These are phyloP conservation scores for Phocoena sinus DNA, from an alignment of 2,113 vertebrate genomes.

Conservation along the genomic window DNA sequence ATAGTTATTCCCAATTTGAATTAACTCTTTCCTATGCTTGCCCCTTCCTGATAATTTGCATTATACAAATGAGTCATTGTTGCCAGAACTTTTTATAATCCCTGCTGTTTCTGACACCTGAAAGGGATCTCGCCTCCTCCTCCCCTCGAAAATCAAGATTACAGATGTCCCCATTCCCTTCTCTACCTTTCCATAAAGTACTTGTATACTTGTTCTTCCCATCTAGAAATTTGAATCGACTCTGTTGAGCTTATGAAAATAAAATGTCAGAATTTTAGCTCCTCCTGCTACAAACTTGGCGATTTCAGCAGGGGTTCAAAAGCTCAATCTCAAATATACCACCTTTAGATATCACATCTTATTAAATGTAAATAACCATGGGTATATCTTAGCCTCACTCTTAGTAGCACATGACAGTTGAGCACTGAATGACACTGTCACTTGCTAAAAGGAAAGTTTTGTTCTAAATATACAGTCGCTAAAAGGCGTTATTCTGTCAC, in stretches of 20 bases:
- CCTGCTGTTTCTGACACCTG: neutral
- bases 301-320: neutral
- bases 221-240: neutral
- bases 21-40: neutral
- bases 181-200: neutral
- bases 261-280: neutral
- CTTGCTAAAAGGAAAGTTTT: constrained; percentile 16
- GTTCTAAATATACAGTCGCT: neutral
- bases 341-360: neutral
- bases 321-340: neutral
- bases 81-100: neutral
- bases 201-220: neutral
- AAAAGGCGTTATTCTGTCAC: neutral
- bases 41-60: neutral
- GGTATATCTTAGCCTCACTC: neutral
- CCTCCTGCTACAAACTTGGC: neutral
- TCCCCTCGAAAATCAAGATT: neutral
- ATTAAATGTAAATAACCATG: neutral
- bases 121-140: neutral
- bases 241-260: constrained; percentile 6
- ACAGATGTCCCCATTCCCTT: neutral
- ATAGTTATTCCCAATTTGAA: neutral
- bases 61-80: neutral
- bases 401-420: neutral
- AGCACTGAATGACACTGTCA: neutral